Evolutionary conservation across 2,888 invertebrate species (phyloP), one percentile per base, ranked within the genome.

Genomic region (Plagiodera versicolora): DNA sequence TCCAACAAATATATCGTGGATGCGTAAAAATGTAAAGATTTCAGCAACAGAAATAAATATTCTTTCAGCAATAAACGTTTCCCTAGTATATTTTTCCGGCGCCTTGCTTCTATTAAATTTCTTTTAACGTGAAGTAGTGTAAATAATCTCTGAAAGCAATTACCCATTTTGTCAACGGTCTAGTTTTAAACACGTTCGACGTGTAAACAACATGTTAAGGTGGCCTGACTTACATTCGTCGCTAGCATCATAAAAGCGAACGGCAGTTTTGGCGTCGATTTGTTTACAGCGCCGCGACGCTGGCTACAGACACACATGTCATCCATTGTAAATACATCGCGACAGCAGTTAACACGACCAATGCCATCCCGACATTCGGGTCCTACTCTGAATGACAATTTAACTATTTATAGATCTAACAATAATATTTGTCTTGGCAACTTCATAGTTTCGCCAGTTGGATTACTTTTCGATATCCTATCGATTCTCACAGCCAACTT

Each of bases 201-300:
- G 72, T 77, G 72, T 79, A 79, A 79, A 79, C 79, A 78, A 67
- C 71, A 61, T 71, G 69, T 72, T 72, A 73, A 73, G 74, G 74
- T 75, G 74, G 73, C 70, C 70, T 71, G 72, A 72, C 71, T 72
- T 66, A 70, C 70, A 71, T 73, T 70, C 75, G 75, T 74, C 75
- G 74, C 73, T 72, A 76, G 78, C 80, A 78, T 81, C 80, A 79
- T 81, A 80, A 81, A 39, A 81, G 80, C 70, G 77, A 67, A 65
- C 68, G 68, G 71, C 68, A 79, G 79, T 77, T 80, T 80, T 80
- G 83, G 82, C 82, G 82, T 83, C 83, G 80, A 76, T 76, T 75
- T 83, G 83, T 83, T 83, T 83, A 83, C 80, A 80, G 72, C 77
- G 76, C 72, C 75, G 73, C 72, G 76, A 72, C 76, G 76, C 74